Conservation (phyloP, 2,888 invertebrate genomes). For the Macrophya annulata region DNA sequence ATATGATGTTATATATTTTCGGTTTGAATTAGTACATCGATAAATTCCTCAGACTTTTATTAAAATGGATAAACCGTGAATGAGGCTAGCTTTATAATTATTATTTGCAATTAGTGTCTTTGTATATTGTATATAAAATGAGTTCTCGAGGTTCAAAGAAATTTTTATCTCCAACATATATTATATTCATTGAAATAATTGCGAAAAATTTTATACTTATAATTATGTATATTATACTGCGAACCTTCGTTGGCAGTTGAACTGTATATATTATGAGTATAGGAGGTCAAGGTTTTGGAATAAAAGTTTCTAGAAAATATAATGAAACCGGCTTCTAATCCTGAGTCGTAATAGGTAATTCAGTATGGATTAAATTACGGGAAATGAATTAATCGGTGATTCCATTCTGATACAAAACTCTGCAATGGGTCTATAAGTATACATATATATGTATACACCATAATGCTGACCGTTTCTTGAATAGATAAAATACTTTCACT, state of each 20-base stretch:
- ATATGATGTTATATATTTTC: too few species aligned
- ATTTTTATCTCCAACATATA: not conserved
- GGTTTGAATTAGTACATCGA: not conserved
- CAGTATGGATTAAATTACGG: not conserved
- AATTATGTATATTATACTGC: not conserved
- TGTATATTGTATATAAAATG: not conserved
- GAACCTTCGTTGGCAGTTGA: not conserved
- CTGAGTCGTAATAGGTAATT: not conserved
- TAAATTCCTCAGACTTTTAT: not conserved
- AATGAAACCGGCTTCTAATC: not conserved
- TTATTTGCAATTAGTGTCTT: not conserved
- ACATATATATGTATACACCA: not conserved
- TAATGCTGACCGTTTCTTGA: not conserved
- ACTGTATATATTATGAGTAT: not conserved
- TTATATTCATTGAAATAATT: not conserved
- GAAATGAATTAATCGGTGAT: constrained; percentile 4
- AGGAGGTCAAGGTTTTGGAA: constrained; percentile 7
- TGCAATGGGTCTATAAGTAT: too few species aligned
- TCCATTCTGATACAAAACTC: not conserved
- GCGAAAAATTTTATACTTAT: not conserved
- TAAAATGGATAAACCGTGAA: not conserved
- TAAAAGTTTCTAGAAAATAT: not conserved
- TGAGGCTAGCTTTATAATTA: not conserved
- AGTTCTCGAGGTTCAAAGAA: not conserved
- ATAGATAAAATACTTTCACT: constrained; percentile 36